phyloP scores from a whole-genome alignment of 2,888 invertebrate species.

The Caenorhabditis angaria region DNA sequence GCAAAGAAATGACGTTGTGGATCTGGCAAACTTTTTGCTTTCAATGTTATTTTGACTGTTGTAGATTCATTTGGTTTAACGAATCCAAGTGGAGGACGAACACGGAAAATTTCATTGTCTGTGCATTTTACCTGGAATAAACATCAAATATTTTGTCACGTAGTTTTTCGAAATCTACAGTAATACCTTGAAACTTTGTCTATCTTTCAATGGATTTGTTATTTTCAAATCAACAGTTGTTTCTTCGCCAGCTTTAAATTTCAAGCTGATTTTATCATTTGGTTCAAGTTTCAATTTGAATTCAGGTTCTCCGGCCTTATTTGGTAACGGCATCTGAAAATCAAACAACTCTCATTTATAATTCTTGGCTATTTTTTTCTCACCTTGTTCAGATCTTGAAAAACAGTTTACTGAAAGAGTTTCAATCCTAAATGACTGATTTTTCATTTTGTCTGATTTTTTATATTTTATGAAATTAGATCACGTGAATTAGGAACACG shows the following conservation, averaged over 20 bases:
- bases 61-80: conserved; percentile 50
- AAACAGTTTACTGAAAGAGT: not conserved
- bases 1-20: conserved; percentile 56
- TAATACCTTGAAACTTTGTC: conserved; percentile 54
- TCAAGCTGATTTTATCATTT: conserved; percentile 45
- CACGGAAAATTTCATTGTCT: conserved; percentile 62
- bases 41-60: conserved; percentile 43
- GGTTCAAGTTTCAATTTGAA: conserved; percentile 56
- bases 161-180: not conserved
- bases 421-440: conserved; percentile 2
- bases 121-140: conserved; percentile 57
- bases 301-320: conserved; percentile 54
- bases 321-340: conserved; percentile 40
- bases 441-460: too few relatives aligned
- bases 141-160: not conserved
- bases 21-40: conserved; percentile 41
- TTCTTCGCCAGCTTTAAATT: conserved; percentile 32
- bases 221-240: conserved; percentile 35
- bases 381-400: not conserved
- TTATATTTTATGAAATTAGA: too few relatives aligned
- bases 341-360: too few relatives aligned
- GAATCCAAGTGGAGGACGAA: conserved; percentile 62
- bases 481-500: too few relatives aligned
- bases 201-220: conserved; percentile 52
- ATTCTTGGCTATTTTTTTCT: too few relatives aligned